A percentile compares a stretch with the other conserved stretches of the same genome.
Conservation (phyloP, 2,888 invertebrate genomes). For the Dynastes hyllus region DNA sequence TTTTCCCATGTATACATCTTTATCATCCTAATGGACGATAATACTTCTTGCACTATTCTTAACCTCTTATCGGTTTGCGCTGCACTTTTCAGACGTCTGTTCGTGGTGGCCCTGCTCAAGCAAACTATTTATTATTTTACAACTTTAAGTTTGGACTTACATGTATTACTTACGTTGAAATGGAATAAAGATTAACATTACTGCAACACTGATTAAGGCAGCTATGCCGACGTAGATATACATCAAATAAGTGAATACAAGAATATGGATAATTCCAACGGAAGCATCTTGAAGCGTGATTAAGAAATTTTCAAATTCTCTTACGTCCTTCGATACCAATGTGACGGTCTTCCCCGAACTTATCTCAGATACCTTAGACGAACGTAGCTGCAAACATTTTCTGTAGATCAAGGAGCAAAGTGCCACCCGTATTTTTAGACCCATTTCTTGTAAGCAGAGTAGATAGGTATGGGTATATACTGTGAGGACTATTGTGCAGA, state of each 20-base stretch:
- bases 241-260: constrained; percentile 81
- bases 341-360: constrained; percentile 75
- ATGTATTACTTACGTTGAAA: constrained; percentile 77
- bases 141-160: constrained; percentile 80
- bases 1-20: constrained; percentile 75
- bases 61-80: constrained; percentile 87
- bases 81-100: constrained; percentile 46
- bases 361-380: constrained; percentile 87
- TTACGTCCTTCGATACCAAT: constrained; percentile 86
- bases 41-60: constrained; percentile 91
- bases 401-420: constrained; percentile 84
- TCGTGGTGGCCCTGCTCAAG: constrained; percentile 73
- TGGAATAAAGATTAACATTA: constrained; percentile 68
- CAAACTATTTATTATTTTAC: constrained; percentile 51
- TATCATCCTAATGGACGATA: constrained; percentile 88
- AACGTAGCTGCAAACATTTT: constrained; percentile 82
- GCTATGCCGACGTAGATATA: constrained; percentile 73
- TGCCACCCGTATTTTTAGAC: constrained; percentile 81
- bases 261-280: constrained; percentile 84
- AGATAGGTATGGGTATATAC: constrained; percentile 83
- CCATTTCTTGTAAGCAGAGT: constrained; percentile 80
- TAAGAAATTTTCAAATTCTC: constrained; percentile 86
- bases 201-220: constrained; percentile 72
- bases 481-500: constrained; percentile 73
- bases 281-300: constrained; percentile 87